Base-by-base conservation (phyloP, 2,113 vertebrate genomes). In the Pollimyrus isidori region DNA sequence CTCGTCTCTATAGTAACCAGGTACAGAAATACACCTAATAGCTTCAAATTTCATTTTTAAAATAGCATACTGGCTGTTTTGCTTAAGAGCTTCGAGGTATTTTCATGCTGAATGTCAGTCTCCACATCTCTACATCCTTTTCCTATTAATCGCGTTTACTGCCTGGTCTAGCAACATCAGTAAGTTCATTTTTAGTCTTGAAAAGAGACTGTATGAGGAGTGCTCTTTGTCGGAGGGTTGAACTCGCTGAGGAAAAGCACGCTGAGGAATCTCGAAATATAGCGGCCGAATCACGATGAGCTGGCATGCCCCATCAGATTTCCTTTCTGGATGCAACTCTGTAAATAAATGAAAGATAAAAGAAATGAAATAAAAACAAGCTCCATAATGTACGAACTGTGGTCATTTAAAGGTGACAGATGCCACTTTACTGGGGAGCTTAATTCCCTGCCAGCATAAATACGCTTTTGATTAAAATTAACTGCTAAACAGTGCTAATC, bases 1-100 rank as follows among this genome's bases (percentile, higher is more conserved):
- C 42, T 69, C 26, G 88, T 88, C 19, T 88, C 88, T 80, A 88
- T 88, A 82, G 88, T 69, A 88, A 88, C 88, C 88, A 88, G 69
- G 88, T 82, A 35, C 69, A 21, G 48, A 80, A 80, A 30, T 80
- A 76, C 65, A 73, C 62, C 87, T 88, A 88, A 73, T 50, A 17
- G 73, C 73, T 35, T 80, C 73, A 42, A 80, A 42, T 80, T 80
- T 42, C 4, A 39, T 80, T 80, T 80, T 80, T 42, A 39, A 80
- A 80, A 80, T 73, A 56, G 53, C 53, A 17, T 35, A 35, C 13
- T 4, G 30, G 5, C 35, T 76, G 35, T 19, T 76, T 76, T 76
- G 15, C 69, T 39, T 39, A 76, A 39, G 15, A 19, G 69, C 69
- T 76, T 76, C 69, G 4, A 35, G 35, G 13, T 11, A 7, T 80